Conservation (phyloP, 2,888 invertebrate genomes). For the Tachina fera region DNA sequence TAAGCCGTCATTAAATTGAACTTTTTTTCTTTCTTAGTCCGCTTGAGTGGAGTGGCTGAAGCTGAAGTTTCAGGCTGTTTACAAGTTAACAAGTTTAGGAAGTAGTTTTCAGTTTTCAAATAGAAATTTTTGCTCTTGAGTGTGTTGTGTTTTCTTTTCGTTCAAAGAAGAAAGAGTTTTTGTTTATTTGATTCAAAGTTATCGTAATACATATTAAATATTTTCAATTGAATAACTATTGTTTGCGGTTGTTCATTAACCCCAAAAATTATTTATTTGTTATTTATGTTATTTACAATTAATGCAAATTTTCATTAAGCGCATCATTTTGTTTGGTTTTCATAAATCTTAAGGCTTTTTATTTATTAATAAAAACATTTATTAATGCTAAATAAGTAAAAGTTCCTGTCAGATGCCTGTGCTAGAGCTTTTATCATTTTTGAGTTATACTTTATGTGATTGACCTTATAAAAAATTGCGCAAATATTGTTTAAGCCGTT, state of each 20-base stretch:
- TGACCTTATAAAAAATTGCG: too few relatives aligned
- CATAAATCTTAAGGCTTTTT: too few relatives aligned
- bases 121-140: constrained; percentile 48
- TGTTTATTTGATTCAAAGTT: constrained; percentile 13
- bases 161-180: background rate
- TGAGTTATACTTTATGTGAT: too few relatives aligned
- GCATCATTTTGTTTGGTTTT: background rate
- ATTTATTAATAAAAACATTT: too few relatives aligned
- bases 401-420: too few relatives aligned
- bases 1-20: constrained; percentile 48
- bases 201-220: constrained; percentile 10
- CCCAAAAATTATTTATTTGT: constrained; percentile 3
- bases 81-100: constrained; percentile 1
- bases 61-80: background rate
- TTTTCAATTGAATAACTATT: constrained; percentile 36
- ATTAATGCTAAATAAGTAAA: too few relatives aligned
- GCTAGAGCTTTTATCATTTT: too few relatives aligned
- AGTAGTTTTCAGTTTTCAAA: background rate
- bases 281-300: background rate
- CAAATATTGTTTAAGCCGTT: too few relatives aligned
- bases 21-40: constrained; percentile 18
- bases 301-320: background rate
- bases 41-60: constrained; percentile 1
- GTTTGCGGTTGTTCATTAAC: constrained; percentile 36
- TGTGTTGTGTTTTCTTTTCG: background rate